Evolutionary conservation across 23 tunicate species (phyloP).

Genomic region (Pegea sp.): DNA sequence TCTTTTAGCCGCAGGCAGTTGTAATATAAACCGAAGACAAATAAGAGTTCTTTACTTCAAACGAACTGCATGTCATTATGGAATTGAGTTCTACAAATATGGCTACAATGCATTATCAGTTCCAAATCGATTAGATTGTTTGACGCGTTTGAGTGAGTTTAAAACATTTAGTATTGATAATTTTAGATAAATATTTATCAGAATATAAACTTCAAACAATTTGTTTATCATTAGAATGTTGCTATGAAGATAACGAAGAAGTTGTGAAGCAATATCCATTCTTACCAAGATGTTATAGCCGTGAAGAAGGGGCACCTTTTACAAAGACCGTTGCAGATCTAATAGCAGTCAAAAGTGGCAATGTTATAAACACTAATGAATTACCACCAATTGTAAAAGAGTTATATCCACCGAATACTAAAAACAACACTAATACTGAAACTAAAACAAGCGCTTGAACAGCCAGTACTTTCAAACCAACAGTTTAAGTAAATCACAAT

Average conservation of each 20-base stretch:
- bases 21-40: conserved; percentile 61
- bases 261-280: conserved; percentile 31
- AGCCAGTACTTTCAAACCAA: too few relatives aligned
- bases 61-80: conserved; percentile 50
- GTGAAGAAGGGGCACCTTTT: conserved; percentile 60
- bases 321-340: too few relatives aligned
- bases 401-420: too few relatives aligned
- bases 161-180: too few relatives aligned
- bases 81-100: conserved; percentile 14
- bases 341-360: too few relatives aligned
- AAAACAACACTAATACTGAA: too few relatives aligned
- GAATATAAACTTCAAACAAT: too few relatives aligned
- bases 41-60: conserved; percentile 54
- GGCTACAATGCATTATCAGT: conserved; percentile 59
- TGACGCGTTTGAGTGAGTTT: conserved; percentile 62
- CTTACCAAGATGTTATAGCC: conserved; percentile 49
- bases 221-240: conserved; percentile 54
- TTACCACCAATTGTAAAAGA: too few relatives aligned
- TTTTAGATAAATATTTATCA: too few relatives aligned
- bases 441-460: too few relatives aligned
- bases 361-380: too few relatives aligned
- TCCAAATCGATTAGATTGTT: conserved; percentile 64
- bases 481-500: too few relatives aligned
- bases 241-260: conserved; percentile 70
- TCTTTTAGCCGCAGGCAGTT: conserved; percentile 36